Conservation (phyloP, 2,888 invertebrate genomes). For the Troglohyphantes excavatus region DNA sequence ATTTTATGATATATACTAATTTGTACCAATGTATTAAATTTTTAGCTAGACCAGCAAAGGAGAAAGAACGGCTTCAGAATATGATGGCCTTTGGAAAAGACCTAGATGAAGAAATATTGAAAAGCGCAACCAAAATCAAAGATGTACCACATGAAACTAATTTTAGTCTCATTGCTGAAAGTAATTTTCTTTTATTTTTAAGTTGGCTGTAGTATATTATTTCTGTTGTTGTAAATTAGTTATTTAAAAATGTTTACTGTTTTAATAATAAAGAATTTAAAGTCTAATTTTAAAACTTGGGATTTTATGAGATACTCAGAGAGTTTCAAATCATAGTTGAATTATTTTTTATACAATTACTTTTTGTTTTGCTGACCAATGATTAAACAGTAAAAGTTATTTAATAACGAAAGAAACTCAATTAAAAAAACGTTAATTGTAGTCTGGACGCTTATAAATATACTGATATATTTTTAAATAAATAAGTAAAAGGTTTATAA, state of each 20-base stretch:
- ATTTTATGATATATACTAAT: background rate
- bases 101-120: conserved; percentile 16
- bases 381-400: no score
- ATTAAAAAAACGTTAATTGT: no score
- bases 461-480: no score
- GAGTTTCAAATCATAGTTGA: background rate
- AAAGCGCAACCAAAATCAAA: background rate
- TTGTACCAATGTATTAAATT: background rate
- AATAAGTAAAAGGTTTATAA: background rate
- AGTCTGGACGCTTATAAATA: no score
- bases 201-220: no score
- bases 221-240: background rate
- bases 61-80: conserved; percentile 71
- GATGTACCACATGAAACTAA: background rate
- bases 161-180: conserved; percentile 59
- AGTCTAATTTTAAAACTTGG: no score
- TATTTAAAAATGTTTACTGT: background rate
- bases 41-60: conserved; percentile 52
- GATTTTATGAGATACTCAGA: no score
- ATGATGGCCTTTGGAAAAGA: conserved; percentile 73
- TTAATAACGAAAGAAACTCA: no score
- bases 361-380: no score
- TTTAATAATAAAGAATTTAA: background rate
- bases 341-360: background rate
- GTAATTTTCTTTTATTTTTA: background rate